Evolutionary conservation across 2,797 vertebrate genomes (phyloP), one percentile per base, ranked within the genome.

Genomic region (Danio jaintianensis): DNA sequence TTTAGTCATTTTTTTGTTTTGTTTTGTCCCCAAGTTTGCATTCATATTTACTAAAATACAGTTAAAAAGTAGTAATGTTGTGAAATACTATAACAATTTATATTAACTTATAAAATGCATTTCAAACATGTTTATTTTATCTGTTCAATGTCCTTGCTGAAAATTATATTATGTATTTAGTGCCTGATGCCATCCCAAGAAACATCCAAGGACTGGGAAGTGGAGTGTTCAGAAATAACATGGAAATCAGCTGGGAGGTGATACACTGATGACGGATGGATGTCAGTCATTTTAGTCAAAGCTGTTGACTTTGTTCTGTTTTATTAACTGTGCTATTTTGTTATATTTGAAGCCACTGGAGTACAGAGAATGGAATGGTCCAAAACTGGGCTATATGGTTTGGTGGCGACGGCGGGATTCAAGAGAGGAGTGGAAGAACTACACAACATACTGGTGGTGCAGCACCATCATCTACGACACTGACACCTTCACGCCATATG

Each of bases 241-340:
- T 99, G 96, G 96, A 97, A 89, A 99, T 99, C 90, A 98, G 96
- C 6, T 99, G 98, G 98, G 97, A 96, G 82, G 98, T 99, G 90
- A 75, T 55, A 2, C 7, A 62, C 2, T 36, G 63, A 53, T 63
- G 6, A 80, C 77, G 45, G 59, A 43, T 63, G 4, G 15, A 52
- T 48, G 15, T 15, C 1, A 3, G 20, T 52, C 4, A 22, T 52
- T 61, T 50, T n/a, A 62, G 10, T 62, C 15, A 61, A 47, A 70
- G 29, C 18, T 70, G 16, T 12, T 13, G 36, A 40, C 48, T 18
- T 16, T 18, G 67, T 20, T 55, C 6, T 63, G 47, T 67, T 18
- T 40, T n/a, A 40, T 38, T 59, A 58, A 66, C 29, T 66, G 22
- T 64, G 61, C 22, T 72, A 8, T 63, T 16, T 63, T 48, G 55